Evolutionary conservation across 2,797 vertebrate genomes (phyloP).

Genomic region (Triplophysa bombifrons): DNA sequence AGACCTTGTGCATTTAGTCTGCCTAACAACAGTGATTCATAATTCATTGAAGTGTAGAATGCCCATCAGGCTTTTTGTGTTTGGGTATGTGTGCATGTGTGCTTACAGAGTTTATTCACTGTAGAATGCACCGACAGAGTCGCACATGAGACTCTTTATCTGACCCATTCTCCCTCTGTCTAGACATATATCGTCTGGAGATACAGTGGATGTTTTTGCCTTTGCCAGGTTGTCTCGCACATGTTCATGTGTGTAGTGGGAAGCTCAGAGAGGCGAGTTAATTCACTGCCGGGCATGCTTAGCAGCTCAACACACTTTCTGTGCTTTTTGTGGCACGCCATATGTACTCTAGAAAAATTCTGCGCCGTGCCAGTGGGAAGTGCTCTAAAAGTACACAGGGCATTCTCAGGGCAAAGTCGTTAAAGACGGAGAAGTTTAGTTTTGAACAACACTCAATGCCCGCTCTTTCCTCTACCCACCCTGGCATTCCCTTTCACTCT

Average conservation of each 20-base stretch:
- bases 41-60: constrained; percentile 49
- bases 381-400: constrained; percentile 36
- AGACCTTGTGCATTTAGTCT: constrained; percentile 9
- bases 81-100: constrained; percentile 24
- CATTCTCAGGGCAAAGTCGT: constrained; percentile 40
- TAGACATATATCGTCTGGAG: constrained; percentile 46
- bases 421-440: constrained; percentile 18
- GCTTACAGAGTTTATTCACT: constrained; percentile 41
- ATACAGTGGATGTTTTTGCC: constrained; percentile 29
- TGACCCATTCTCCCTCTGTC: constrained; percentile 37
- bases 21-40: constrained; percentile 51
- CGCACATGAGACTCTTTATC: constrained; percentile 44
- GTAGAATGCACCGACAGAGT: constrained; percentile 46
- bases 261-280: constrained; percentile 11
- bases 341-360: constrained; percentile 33
- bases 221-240: constrained; percentile 14
- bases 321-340: constrained; percentile 33
- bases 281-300: constrained; percentile 16
- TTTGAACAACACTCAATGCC: constrained; percentile 36
- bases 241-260: constrained; percentile 26
- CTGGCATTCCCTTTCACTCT: not conserved
- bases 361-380: constrained; percentile 7
- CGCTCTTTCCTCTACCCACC: not conserved
- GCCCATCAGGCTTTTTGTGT: constrained; percentile 39
- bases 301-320: constrained; percentile 36